A percentile compares a stretch with the other conserved stretches of the same genome.
Evolutionary conservation across 2,113 vertebrate species (phyloP).

Genomic region (Solea solea): DNA sequence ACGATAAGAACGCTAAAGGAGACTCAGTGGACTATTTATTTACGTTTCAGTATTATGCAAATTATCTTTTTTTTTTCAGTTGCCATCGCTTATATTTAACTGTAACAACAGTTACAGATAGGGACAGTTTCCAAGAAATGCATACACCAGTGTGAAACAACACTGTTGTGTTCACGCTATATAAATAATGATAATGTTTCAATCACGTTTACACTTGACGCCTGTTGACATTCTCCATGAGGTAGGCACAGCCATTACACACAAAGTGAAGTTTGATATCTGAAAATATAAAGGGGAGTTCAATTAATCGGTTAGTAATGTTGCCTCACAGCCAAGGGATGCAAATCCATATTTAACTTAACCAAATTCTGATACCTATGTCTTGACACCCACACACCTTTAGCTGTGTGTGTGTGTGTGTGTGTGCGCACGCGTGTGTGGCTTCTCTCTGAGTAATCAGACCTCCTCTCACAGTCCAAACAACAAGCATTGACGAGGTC

Average conservation of each 20-base stretch:
- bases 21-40: background rate
- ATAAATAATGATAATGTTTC: background rate
- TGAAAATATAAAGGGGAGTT: background rate
- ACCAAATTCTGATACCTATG: no score
- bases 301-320: background rate
- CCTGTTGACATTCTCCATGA: background rate
- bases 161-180: background rate
- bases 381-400: no score
- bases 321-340: no score
- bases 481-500: no score
- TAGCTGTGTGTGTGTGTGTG: no score
- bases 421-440: no score
- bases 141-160: background rate
- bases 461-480: no score
- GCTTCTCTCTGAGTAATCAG: no score
- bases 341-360: no score
- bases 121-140: background rate
- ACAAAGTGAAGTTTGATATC: background rate
- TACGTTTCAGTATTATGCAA: background rate
- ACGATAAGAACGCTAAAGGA: slow-evolving; percentile 1
- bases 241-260: background rate
- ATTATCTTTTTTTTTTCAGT: slow-evolving; percentile 9
- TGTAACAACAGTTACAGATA: background rate
- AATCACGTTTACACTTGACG: background rate
- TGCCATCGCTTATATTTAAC: slow-evolving; percentile 12